These are phyloP conservation scores for Pogonophryne albipinna DNA, from an alignment of 2,797 vertebrate species.

Conservation along the genomic window DNA sequence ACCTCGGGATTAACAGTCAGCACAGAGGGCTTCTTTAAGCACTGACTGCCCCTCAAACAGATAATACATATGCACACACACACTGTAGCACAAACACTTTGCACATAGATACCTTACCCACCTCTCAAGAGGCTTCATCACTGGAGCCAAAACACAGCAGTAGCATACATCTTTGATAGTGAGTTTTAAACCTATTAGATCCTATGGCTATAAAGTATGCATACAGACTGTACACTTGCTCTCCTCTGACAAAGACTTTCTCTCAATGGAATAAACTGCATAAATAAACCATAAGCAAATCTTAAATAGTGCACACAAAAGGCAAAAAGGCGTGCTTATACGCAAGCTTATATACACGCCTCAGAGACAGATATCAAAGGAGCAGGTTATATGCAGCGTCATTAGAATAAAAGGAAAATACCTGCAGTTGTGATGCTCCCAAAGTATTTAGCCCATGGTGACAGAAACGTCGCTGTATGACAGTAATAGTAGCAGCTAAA, in stretches of 20 bases:
- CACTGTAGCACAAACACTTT: constrained; percentile 25
- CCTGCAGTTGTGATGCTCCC: constrained; percentile 50
- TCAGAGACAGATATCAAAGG: constrained; percentile 66
- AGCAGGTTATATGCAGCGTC: constrained; percentile 55
- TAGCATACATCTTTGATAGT: constrained; percentile 75
- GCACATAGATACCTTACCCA: constrained; percentile 46
- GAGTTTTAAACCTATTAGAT: constrained; percentile 76
- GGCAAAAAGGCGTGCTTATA: constrained; percentile 50
- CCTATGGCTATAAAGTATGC: constrained; percentile 69
- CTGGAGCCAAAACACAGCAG: constrained; percentile 71
- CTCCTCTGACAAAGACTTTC: constrained; percentile 66
- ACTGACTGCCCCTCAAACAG: constrained; percentile 43
- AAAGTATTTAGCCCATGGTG: constrained; percentile 62
- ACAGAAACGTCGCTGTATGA: constrained; percentile 44
- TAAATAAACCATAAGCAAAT: constrained; percentile 79
- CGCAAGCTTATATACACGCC: constrained; percentile 41
- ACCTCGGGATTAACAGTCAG: constrained; percentile 59
- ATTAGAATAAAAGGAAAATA: constrained; percentile 78
- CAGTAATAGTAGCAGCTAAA: not conserved
- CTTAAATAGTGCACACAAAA: constrained; percentile 73
- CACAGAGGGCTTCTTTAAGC: constrained; percentile 39
- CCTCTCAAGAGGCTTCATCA: constrained; percentile 75
- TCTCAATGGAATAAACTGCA: constrained; percentile 72
- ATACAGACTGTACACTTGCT: constrained; percentile 56
- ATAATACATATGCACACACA: constrained; percentile 47